Evolutionary conservation across 2,888 invertebrate species (phyloP).

Genomic region (Embidobia sp.): DNA sequence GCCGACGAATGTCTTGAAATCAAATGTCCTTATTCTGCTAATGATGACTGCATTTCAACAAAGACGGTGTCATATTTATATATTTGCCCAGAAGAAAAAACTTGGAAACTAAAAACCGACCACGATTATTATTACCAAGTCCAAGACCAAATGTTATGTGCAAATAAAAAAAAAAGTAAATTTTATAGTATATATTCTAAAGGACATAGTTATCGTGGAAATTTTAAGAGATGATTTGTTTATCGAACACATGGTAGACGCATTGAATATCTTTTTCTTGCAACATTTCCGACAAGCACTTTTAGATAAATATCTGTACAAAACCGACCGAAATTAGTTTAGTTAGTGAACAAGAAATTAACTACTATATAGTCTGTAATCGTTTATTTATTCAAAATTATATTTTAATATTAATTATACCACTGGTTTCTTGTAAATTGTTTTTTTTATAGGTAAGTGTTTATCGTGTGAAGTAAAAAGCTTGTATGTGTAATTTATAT

Average conservation of each 20-base stretch:
- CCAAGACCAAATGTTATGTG: conserved; percentile 51
- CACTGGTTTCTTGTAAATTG: not conserved
- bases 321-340: conserved; percentile 2
- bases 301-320: conserved; percentile 55
- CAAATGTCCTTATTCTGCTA: conserved; percentile 45
- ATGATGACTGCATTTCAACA: conserved; percentile 23
- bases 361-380: too few relatives aligned
- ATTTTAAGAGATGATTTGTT: conserved; percentile 55
- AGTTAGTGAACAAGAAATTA: too few relatives aligned
- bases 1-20: conserved; percentile 49
- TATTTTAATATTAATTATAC: too few relatives aligned
- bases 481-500: too few relatives aligned
- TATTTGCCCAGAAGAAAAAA: conserved; percentile 14
- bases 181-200: conserved; percentile 50
- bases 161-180: conserved; percentile 45
- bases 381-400: conserved; percentile 6
- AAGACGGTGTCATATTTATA: conserved; percentile 51
- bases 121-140: conserved; percentile 58
- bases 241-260: conserved; percentile 37
- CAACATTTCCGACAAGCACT: conserved; percentile 35
- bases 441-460: too few relatives aligned
- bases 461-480: too few relatives aligned
- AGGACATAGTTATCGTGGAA: conserved; percentile 22
- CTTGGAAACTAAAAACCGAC: conserved; percentile 28
- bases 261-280: conserved; percentile 40